Evolutionary conservation across 2,113 vertebrate genomes (phyloP).

Genomic region (Callionymus lyra): DNA sequence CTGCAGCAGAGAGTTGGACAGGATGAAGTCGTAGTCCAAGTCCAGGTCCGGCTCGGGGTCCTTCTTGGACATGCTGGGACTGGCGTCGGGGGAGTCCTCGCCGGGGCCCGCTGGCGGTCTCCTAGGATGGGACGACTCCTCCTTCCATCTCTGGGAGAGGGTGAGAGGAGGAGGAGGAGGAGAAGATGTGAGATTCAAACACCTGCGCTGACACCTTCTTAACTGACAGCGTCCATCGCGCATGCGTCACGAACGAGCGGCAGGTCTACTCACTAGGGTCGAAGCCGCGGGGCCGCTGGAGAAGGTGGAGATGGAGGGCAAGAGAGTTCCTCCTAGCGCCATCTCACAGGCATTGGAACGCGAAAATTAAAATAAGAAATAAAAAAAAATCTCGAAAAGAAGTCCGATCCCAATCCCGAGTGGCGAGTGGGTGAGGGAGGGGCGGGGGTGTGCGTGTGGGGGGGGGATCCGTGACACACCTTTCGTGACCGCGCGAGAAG

Average conservation of each 20-base stretch:
- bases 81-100: constrained; percentile 44
- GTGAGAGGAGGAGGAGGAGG: constrained; percentile 32
- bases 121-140: constrained; percentile 83
- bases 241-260: background rate
- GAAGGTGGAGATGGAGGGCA: constrained; percentile 89
- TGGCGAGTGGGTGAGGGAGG: constrained; percentile 11
- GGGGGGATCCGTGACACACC: background rate
- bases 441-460: background rate
- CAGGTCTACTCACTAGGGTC: constrained; percentile 70
- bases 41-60: constrained; percentile 81
- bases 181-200: background rate
- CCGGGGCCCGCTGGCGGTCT: constrained; percentile 64
- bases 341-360: constrained; percentile 88
- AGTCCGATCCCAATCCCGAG: background rate
- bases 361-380: constrained; percentile 70
- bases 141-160: constrained; percentile 81
- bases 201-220: too few species aligned
- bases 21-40: constrained; percentile 91
- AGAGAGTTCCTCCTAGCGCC: constrained; percentile 86
- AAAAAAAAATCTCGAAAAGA: background rate
- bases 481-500: constrained; percentile 24
- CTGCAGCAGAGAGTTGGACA: constrained; percentile 83
- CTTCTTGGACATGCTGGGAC: constrained; percentile 65
- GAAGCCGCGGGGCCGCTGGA: constrained; percentile 73
- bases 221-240: too few species aligned